phyloP scores from a whole-genome alignment of 2,888 invertebrate species.

The Platycnemis pennipes region DNA sequence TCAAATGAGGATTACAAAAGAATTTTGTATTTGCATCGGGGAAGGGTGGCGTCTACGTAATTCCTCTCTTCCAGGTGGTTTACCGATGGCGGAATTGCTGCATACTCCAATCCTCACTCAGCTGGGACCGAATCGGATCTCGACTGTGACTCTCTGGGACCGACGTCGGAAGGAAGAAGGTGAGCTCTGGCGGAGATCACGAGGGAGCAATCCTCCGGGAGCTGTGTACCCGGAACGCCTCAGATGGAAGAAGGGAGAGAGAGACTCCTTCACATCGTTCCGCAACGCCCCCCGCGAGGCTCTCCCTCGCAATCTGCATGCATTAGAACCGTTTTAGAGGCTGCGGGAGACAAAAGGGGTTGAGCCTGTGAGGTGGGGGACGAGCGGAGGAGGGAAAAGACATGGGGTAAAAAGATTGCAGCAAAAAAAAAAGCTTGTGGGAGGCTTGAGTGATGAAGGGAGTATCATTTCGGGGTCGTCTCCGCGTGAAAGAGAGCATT shows the following conservation, averaged over 20 bases:
- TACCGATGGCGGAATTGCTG: too few species aligned
- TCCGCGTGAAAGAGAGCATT: too few species aligned
- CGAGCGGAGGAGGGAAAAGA: background rate
- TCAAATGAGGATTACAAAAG: too few species aligned
- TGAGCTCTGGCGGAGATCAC: background rate
- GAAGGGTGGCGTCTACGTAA: too few species aligned
- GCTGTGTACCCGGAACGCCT: background rate
- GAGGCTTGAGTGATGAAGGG: background rate
- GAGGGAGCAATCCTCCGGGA: conserved; percentile 12
- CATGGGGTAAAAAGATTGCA: background rate
- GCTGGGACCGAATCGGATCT: too few species aligned
- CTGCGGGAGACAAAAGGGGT: conserved; percentile 22
- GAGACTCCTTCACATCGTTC: background rate
- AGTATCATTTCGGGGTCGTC: too few species aligned
- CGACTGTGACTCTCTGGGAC: too few species aligned
- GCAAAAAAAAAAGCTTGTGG: background rate
- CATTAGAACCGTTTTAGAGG: conserved; percentile 28
- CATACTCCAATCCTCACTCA: too few species aligned
- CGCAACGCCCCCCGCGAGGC: background rate
- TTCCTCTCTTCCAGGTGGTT: too few species aligned
- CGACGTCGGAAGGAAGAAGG: background rate
- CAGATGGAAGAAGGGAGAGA: background rate
- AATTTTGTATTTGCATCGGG: too few species aligned
- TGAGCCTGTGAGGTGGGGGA: background rate
- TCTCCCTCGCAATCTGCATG: conserved; percentile 15